Evolutionary conservation across 2,797 vertebrate species (phyloP).

Genomic region (Bradypodion ventrale): DNA sequence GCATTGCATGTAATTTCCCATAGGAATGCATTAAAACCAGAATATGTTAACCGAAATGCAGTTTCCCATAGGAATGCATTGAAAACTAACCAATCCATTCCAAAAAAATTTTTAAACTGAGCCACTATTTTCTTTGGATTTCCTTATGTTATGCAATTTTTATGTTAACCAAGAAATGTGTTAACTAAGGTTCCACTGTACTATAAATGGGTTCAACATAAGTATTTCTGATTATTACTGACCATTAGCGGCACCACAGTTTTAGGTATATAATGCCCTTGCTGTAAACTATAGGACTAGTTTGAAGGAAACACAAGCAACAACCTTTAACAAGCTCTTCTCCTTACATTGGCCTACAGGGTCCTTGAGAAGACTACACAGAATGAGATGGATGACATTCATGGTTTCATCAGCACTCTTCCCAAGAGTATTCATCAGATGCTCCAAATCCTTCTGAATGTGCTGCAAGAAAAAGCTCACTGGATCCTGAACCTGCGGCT

Average conservation of each 20-base stretch:
- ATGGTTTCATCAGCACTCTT: conserved; percentile 85
- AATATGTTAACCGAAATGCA: no score
- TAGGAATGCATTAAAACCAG: no score
- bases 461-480: conserved; percentile 82
- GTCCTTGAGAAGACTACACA: conserved; percentile 75
- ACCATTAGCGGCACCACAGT: background rate
- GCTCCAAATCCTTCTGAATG: conserved; percentile 81
- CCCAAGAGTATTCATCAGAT: conserved; percentile 82
- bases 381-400: conserved; percentile 78
- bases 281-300: background rate
- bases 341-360: conserved; percentile 75
- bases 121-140: no score
- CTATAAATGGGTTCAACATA: no score
- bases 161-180: no score
- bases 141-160: no score
- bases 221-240: no score
- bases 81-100: no score
- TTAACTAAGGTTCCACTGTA: no score
- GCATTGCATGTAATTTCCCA: no score
- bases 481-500: conserved; percentile 72
- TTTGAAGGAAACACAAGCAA: background rate
- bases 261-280: background rate
- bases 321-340: background rate
- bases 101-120: no score
- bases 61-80: no score